phyloP scores from a whole-genome alignment of 2,797 vertebrate species.

The Neoniphon sammara region DNA sequence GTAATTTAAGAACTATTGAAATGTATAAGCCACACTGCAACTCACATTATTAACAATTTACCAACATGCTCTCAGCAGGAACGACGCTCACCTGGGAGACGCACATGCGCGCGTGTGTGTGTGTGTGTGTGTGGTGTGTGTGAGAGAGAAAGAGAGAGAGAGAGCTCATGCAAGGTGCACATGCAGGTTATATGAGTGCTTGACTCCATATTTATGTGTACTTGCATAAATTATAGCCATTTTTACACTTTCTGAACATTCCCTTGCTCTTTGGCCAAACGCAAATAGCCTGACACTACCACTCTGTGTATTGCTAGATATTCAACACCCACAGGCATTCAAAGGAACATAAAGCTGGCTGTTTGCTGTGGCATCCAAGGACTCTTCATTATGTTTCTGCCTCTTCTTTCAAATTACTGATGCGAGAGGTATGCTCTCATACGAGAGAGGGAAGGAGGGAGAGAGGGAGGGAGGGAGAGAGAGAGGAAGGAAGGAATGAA shows the following conservation, averaged over 20 bases:
- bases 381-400: conserved; percentile 76
- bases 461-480: background rate
- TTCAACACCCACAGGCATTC: conserved; percentile 46
- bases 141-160: no score
- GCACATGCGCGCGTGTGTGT: conserved; percentile 21
- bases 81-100: conserved; percentile 52
- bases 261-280: conserved; percentile 37
- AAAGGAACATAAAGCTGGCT: conserved; percentile 59
- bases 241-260: conserved; percentile 33
- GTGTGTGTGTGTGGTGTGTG: conserved; percentile 17
- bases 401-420: conserved; percentile 74
- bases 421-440: conserved; percentile 66
- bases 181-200: conserved; percentile 26
- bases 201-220: conserved; percentile 25
- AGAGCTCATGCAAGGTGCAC: background rate
- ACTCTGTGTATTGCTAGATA: conserved; percentile 33
- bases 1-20: conserved; percentile 83
- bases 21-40: conserved; percentile 77
- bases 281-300: conserved; percentile 21
- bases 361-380: conserved; percentile 65
- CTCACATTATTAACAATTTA: conserved; percentile 78
- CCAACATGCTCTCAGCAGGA: conserved; percentile 66
- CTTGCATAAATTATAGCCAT: conserved; percentile 54
- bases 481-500: conserved; percentile 59
- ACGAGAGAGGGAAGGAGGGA: conserved; percentile 45